These are phyloP conservation scores for Sebastolobus alascanus DNA, from an alignment of 2,797 vertebrate genomes.

Conservation along the genomic window DNA sequence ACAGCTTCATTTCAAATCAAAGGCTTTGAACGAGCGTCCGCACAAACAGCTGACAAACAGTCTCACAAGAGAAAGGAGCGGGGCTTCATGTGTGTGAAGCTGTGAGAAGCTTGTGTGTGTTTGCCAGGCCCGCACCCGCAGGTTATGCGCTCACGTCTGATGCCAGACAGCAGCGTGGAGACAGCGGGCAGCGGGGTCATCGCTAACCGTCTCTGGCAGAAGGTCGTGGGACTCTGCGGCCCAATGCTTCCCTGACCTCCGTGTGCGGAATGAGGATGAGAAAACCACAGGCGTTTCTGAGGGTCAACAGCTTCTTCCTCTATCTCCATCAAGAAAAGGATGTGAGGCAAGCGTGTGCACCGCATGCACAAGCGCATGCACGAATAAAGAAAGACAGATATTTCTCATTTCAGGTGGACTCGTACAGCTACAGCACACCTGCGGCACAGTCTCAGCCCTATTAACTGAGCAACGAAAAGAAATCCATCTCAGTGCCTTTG, in stretches of 20 bases:
- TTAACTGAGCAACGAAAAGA: background rate
- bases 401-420: constrained; percentile 7
- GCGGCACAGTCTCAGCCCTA: constrained; percentile 5
- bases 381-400: constrained; percentile 1
- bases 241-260: constrained; percentile 40
- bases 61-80: constrained; percentile 23
- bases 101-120: constrained; percentile 22
- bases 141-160: background rate
- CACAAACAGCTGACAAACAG: constrained; percentile 60
- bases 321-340: constrained; percentile 11
- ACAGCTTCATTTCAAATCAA: constrained; percentile 59
- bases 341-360: background rate
- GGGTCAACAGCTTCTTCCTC: constrained; percentile 45
- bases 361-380: background rate
- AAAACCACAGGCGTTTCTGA: constrained; percentile 27
- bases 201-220: constrained; percentile 48
- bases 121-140: constrained; percentile 38
- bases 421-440: background rate
- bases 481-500: constrained; percentile 17
- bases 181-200: constrained; percentile 36
- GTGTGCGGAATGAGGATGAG: constrained; percentile 57
- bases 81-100: constrained; percentile 34
- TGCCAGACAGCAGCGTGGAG: constrained; percentile 29
- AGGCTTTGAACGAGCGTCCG: constrained; percentile 41
- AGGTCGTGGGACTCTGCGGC: constrained; percentile 44